phyloP scores from a whole-genome alignment of 2,797 vertebrate species.

The Scomberomorus guttatus region DNA sequence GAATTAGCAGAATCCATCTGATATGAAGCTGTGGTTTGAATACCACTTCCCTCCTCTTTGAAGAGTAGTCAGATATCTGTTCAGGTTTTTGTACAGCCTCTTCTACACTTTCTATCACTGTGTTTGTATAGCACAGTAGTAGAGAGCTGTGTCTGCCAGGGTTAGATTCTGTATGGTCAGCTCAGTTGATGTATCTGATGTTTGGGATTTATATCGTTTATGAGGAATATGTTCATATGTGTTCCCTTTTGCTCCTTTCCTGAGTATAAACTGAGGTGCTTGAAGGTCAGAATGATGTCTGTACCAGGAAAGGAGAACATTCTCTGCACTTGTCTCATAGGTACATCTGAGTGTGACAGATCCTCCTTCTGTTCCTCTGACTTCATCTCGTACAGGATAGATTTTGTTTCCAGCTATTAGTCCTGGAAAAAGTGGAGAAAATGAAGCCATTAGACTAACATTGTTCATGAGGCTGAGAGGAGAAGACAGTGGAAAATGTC shows the following conservation, averaged over 20 bases:
- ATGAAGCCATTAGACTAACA: conserved; percentile 8
- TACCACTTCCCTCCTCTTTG: too few relatives aligned
- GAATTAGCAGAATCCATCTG: too few relatives aligned
- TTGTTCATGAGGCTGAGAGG: conserved; percentile 34
- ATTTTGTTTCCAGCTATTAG: conserved; percentile 15
- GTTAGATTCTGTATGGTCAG: conserved; percentile 23
- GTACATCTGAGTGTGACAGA: not conserved
- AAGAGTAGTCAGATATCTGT: too few relatives aligned
- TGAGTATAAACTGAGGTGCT: not conserved
- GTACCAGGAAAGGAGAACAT: not conserved
- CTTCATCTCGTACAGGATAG: not conserved
- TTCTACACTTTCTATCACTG: too few relatives aligned
- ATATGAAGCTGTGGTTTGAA: too few relatives aligned
- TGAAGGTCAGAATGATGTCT: not conserved
- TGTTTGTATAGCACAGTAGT: conserved; percentile 57
- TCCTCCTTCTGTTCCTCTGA: not conserved
- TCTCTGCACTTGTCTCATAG: not conserved
- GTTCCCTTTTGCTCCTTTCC: not conserved
- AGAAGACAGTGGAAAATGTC: conserved; percentile 22
- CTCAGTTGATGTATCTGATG: fast-evolving
- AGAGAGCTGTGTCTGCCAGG: conserved; percentile 57
- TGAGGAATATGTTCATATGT: not conserved
- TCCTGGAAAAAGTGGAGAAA: conserved; percentile 37
- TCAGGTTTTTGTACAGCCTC: too few relatives aligned
- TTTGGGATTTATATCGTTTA: not conserved